A percentile compares a stretch with the other conserved stretches of the same genome.
Conservation (phyloP, 2,888 invertebrate genomes). For the Tiphia femorata region DNA sequence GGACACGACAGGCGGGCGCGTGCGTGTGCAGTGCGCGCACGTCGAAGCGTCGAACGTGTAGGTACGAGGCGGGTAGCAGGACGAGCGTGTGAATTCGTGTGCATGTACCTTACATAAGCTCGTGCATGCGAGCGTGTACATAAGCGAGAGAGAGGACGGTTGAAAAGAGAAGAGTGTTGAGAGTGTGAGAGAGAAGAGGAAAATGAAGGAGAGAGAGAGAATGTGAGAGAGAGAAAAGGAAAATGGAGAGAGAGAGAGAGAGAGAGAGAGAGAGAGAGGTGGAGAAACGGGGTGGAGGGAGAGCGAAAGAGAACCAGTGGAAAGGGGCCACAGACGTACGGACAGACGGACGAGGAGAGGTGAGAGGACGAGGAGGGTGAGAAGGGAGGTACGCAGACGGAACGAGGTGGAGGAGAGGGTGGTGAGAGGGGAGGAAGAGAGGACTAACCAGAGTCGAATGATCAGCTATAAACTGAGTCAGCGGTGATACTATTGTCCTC, state of each 20-base stretch:
- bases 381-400: too few species aligned
- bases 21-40: conserved; percentile 5
- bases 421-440: too few species aligned
- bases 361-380: conserved; percentile 15
- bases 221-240: too few species aligned
- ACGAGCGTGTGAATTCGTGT: too few species aligned
- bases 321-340: not conserved
- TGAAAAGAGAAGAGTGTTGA: not conserved
- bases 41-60: not conserved
- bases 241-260: not conserved
- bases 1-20: too few species aligned
- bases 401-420: too few species aligned
- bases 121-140: conserved; percentile 7
- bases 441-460: conserved; percentile 57
- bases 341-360: conserved; percentile 5
- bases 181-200: not conserved
- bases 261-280: not conserved
- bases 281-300: not conserved
- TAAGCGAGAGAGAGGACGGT: not conserved
- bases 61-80: too few species aligned
- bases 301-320: not conserved
- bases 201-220: not conserved
- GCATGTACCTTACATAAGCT: not conserved
- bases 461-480: conserved; percentile 64
- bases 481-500: conserved; percentile 56